Conservation (phyloP, 2,888 invertebrate genomes). For the Athetis lepigone region DNA sequence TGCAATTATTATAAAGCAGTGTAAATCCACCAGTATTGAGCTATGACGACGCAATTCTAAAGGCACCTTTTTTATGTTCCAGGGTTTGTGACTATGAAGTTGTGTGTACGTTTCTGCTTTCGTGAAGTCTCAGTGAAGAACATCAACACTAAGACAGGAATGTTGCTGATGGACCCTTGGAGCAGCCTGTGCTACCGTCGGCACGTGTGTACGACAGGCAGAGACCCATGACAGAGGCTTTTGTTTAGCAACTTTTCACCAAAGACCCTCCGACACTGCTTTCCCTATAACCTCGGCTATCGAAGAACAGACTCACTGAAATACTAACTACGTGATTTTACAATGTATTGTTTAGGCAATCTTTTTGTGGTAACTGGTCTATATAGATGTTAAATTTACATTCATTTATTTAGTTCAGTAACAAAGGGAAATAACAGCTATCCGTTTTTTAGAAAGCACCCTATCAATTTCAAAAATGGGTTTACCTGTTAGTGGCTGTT, state of each 20-base stretch:
- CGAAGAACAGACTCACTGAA: conserved; percentile 2
- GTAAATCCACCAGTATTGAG: not conserved
- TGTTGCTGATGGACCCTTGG: conserved; percentile 31
- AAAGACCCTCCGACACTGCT: conserved; percentile 11
- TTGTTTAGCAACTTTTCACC: conserved; percentile 20
- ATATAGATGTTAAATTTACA: no score
- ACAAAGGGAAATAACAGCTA: no score
- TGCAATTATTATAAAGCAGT: not conserved
- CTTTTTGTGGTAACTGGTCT: no score
- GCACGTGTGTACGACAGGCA: conserved; percentile 19
- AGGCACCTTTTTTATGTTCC: conserved; percentile 5
- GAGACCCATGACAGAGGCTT: conserved; percentile 1
- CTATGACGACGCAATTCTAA: not conserved
- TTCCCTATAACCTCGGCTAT: conserved; percentile 18
- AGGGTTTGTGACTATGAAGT: not conserved
- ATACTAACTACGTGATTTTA: not conserved
- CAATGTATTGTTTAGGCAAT: not conserved
- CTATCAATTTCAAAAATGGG: no score
- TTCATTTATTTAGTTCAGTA: no score
- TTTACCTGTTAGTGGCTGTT: no score
- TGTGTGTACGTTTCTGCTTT: not conserved
- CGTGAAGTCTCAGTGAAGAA: conserved; percentile 18
- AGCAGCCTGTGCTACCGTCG: conserved; percentile 22
- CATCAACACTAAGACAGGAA: conserved; percentile 34
- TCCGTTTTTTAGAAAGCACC: no score